Evolutionary conservation across 1,140 invertebrate genomes (phyloP), one percentile per base, ranked within the genome.

Genomic region (Parasteatoda tepidariorum): DNA sequence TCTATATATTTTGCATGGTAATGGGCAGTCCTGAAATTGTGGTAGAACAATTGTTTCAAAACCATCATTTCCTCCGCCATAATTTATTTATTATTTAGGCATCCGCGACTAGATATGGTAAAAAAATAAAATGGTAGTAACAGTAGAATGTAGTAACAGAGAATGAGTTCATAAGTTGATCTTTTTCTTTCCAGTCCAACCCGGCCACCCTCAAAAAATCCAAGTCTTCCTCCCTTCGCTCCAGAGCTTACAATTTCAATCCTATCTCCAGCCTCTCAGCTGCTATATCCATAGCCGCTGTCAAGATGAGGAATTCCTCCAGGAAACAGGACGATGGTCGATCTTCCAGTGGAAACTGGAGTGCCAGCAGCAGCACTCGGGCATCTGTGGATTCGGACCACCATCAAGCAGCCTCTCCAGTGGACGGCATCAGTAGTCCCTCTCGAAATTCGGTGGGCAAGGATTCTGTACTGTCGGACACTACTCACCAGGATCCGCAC

Each of bases 301-400:
- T 95, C 1, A 94, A 93, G 89, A 90, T 95, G 86, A 89, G 85
- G 24, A 48, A 41, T 9, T 41, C 26, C 24, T 61, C 67, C 0
- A 28, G 30, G 7, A 78, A 73, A 24, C 68, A 73, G 24, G 94
- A 94, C 79, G 95, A 96, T 87, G 90, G 90, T 6, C 92, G 93
- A 89, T 96, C 95, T 0, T 96, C 95, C 57, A 96, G 94, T 83
- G 96, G 96, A 61, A 97, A 97, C 89, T 97, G 96, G 96, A 96
- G 95, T 86, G 95, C 95, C 2, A 87, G 87, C 41, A 96, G 94
- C 0, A 96, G 94, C 85, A 96, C 95, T 54, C 90, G 95, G 79
- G 94, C 95, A 28, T 90, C 89, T 0, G 59, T 90, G 30, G 89
- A 90, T 74, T 90, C 89, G 0, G 24, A 48, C 7, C 64, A 81